phyloP scores from a whole-genome alignment of 2,888 invertebrate species.

The Noctua pronuba region DNA sequence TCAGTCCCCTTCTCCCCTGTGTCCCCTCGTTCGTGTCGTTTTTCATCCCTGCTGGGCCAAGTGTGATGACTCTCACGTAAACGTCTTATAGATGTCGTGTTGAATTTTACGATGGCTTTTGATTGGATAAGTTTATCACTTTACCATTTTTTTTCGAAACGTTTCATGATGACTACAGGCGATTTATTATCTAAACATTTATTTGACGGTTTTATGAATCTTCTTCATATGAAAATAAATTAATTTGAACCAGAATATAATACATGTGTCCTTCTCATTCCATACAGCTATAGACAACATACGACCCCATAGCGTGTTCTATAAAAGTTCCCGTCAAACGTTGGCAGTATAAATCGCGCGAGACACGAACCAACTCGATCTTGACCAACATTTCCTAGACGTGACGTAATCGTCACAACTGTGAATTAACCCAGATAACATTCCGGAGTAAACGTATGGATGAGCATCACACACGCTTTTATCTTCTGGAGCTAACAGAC shows the following conservation, averaged over 20 bases:
- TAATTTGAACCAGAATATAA: slow-evolving; percentile 26
- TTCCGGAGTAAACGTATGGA: slow-evolving; percentile 62
- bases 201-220: slow-evolving; percentile 41
- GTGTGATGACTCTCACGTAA: slow-evolving; percentile 70
- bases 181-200: slow-evolving; percentile 37
- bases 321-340: slow-evolving; percentile 64
- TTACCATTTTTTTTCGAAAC: slow-evolving; percentile 35
- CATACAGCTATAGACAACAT: slow-evolving; percentile 32
- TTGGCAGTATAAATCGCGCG: slow-evolving; percentile 60
- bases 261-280: slow-evolving; percentile 37
- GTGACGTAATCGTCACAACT: slow-evolving; percentile 70
- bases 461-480: slow-evolving; percentile 57
- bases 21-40: slow-evolving; percentile 66
- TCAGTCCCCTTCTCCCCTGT: slow-evolving; percentile 80
- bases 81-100: slow-evolving; percentile 57
- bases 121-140: slow-evolving; percentile 59
- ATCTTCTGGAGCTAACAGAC: slow-evolving; percentile 45
- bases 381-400: slow-evolving; percentile 70
- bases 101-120: slow-evolving; percentile 57
- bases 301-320: slow-evolving; percentile 68
- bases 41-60: slow-evolving; percentile 71
- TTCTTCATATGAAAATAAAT: slow-evolving; percentile 37
- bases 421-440: slow-evolving; percentile 72
- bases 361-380: slow-evolving; percentile 69
- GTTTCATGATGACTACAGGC: slow-evolving; percentile 9